Base-by-base conservation (phyloP, 2,888 invertebrate species). In the Rotaria magnacalcarata region DNA sequence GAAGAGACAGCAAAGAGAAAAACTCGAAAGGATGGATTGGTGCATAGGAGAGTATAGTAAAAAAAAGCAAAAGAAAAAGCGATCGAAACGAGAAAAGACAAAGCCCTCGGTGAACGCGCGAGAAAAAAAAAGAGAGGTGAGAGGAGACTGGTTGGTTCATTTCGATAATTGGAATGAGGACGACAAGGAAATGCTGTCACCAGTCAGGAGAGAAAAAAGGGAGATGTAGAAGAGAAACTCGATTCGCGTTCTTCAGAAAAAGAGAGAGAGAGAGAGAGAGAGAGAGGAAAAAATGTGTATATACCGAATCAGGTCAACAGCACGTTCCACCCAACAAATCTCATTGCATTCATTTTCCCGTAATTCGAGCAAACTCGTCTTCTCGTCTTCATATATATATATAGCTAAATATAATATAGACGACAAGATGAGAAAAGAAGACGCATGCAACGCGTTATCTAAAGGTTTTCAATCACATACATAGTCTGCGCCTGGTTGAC, bases 391-490 rank as follows among this genome's bases (percentile, higher is more conserved):
- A 60, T 8, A 60, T 60, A 58, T n/a, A 58, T 58, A 60, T 60
- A 58, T 58, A 58, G n/a, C n/a, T 58, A 60, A 24, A 10, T 60
- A 58, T 24, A 60, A 60, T 27, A 60, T 24, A 60, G 58, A 60
- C n/a, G 58, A 60, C 58, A 60, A 60, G 58, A 60, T 60, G 58
- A 60, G 58, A 10, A 60, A 60, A 60, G 58, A 60, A 60, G 58
- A 60, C 27, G 58, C 58, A 14, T 60, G 58, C 58, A 60, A 60
- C n/a, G 58, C 58, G 58, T 60, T 60, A 60, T 60, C 58, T 60
- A 60, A 60, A 60, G 58, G 58, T 60, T 60, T 60, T 60, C 58
- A 60, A 60, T 60, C 58, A 60, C 58, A 60, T 60, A 60, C 58
- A 60, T 60, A 60, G 58, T 60, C 58, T 60, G 58, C 24, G 58